A percentile compares a stretch with the other conserved stretches of the same genome.
Evolutionary conservation across 2,797 vertebrate species (phyloP).

Genomic region (Bryconaethiops microstoma): DNA sequence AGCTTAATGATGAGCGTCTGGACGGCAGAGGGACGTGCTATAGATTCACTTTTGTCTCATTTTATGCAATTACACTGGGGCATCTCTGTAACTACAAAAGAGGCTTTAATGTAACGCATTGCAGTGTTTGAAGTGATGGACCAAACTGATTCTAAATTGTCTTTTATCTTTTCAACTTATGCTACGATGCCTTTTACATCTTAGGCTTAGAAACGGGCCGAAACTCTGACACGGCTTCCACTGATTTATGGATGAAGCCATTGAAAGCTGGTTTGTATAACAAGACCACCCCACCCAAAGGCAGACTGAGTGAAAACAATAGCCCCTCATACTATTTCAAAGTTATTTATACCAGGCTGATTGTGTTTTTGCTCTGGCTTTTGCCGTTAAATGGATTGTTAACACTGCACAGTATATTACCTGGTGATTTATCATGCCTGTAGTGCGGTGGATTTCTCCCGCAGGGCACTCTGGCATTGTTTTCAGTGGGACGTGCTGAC

Average conservation of each 20-base stretch:
- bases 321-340: constrained; percentile 27
- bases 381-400: constrained; percentile 55
- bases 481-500: constrained; percentile 48
- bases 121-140: constrained; percentile 18
- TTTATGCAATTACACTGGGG: neutral
- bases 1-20: constrained; percentile 6
- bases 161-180: neutral
- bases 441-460: constrained; percentile 32
- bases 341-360: constrained; percentile 37
- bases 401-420: constrained; percentile 50
- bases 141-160: constrained; percentile 28
- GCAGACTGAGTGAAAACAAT: constrained; percentile 49
- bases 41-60: constrained; percentile 3
- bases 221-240: constrained; percentile 8
- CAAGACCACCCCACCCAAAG: constrained; percentile 32
- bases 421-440: constrained; percentile 50
- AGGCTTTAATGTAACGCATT: constrained; percentile 3
- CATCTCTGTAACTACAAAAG: constrained; percentile 6
- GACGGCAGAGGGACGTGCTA: neutral
- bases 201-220: constrained; percentile 14
- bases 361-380: constrained; percentile 39
- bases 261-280: constrained; percentile 48
- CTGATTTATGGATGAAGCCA: constrained; percentile 35
- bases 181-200: neutral
- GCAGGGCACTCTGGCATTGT: constrained; percentile 28